Percentiles rank a stretch among this genome's conserved stretches.
These are phyloP conservation scores for Strigamia transsilvanica DNA, from an alignment of 2,888 invertebrate species.

Conservation along the genomic window DNA sequence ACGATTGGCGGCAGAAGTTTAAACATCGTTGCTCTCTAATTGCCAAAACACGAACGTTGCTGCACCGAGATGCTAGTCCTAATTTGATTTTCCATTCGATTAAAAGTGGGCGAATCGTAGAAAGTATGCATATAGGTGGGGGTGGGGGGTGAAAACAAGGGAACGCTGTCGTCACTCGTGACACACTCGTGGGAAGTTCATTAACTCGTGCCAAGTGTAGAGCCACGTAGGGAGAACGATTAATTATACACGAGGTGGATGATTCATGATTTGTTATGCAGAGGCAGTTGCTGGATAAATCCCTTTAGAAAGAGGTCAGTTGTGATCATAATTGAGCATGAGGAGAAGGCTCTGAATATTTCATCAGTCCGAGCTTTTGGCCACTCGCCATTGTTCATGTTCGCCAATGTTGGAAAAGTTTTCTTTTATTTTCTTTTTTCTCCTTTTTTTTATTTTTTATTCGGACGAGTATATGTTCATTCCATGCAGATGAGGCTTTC, in stretches of 20 bases:
- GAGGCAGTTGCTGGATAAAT: conserved; percentile 26
- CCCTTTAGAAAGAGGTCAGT: conserved; percentile 30
- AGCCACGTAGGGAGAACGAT: conserved; percentile 16
- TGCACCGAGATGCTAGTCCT: conserved; percentile 14
- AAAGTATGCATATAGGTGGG: not conserved
- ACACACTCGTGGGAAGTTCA: conserved; percentile 25
- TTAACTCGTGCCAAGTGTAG: conserved; percentile 12
- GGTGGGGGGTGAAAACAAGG: conserved; percentile 10
- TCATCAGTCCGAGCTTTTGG: conserved; percentile 30
- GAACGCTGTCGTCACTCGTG: conserved; percentile 26
- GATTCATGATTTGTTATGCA: conserved; percentile 30
- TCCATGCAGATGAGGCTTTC: conserved; percentile 30
- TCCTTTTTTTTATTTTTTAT: not conserved
- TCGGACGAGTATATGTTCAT: conserved; percentile 22
- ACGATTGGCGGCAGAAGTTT: not conserved
- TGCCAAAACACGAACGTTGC: conserved; percentile 14
- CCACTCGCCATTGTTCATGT: conserved; percentile 14
- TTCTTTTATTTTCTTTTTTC: not conserved
- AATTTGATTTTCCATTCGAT: conserved; percentile 30
- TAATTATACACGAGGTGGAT: conserved; percentile 21
- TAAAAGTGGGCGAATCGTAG: conserved; percentile 23
- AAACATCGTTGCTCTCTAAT: not conserved
- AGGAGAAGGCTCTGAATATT: conserved; percentile 19
- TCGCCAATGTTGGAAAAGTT: conserved; percentile 20
- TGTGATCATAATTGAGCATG: conserved; percentile 21